Evolutionary conservation across 1,140 invertebrate species (phyloP).

Genomic region (Ridgeia piscesae): DNA sequence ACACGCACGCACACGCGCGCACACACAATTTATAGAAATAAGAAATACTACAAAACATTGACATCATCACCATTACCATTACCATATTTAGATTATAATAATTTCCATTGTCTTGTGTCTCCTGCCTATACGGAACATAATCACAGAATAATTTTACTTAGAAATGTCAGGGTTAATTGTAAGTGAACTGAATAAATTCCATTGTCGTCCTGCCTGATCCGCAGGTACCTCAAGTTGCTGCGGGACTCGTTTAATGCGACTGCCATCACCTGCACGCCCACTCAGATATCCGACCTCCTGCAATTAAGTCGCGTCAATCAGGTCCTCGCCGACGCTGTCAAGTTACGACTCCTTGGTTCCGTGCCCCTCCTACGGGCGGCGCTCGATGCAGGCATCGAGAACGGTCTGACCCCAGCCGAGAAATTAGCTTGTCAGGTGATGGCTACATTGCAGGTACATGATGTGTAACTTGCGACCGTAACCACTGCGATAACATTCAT

Average conservation of each 20-base stretch:
- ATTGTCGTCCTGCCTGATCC: not conserved
- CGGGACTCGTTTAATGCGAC: constrained; percentile 17
- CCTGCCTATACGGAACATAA: no score
- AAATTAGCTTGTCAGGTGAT: constrained; percentile 15
- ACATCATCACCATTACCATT: no score
- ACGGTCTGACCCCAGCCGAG: constrained; percentile 9
- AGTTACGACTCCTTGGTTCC: constrained; percentile 10
- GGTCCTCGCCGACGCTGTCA: not conserved
- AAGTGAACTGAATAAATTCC: not conserved
- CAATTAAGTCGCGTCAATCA: constrained; percentile 1
- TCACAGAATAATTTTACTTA: no score
- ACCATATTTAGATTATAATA: no score
- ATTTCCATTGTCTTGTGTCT: no score
- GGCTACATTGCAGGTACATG: not conserved
- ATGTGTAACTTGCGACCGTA: not conserved
- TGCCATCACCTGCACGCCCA: not conserved
- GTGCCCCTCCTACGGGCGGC: not conserved
- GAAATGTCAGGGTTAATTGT: no score
- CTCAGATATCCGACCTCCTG: not conserved
- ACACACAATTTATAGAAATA: no score
- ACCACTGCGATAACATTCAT: not conserved
- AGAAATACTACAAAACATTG: no score
- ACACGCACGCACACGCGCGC: no score
- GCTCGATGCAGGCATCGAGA: constrained; percentile 16
- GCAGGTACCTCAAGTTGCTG: constrained; percentile 15